Conservation (phyloP, 2,888 invertebrate genomes). For the Diarsia mendica region DNA sequence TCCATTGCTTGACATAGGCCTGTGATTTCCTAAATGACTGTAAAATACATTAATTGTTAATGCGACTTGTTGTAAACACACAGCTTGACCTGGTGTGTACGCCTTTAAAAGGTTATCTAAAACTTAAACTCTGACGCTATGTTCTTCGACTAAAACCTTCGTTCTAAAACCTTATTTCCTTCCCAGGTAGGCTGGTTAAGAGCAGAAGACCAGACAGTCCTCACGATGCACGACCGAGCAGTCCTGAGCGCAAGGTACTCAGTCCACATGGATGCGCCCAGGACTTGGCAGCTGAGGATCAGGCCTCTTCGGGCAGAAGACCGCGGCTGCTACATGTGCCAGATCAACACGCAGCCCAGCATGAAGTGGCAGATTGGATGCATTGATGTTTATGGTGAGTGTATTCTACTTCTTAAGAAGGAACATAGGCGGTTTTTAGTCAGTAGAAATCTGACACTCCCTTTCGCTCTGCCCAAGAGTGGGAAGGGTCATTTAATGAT, state of each 20-base stretch:
- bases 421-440: no score
- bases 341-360: slow-evolving; percentile 95
- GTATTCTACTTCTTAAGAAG: rapidly evolving
- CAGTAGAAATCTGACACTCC: no score
- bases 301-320: slow-evolving; percentile 95
- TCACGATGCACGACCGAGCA: slow-evolving; percentile 95
- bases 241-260: slow-evolving; percentile 96
- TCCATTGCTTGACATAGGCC: no score
- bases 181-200: slow-evolving; percentile 96
- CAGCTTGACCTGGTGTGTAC: no score
- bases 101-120: no score
- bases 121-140: not conserved
- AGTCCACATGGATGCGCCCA: slow-evolving; percentile 95
- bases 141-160: not conserved
- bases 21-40: no score
- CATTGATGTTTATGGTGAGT: slow-evolving; percentile 96
- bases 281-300: slow-evolving; percentile 96
- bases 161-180: not conserved
- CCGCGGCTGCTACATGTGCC: slow-evolving; percentile 97
- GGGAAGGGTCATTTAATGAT: no score
- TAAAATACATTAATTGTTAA: no score
- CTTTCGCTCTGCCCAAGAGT: no score
- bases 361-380: slow-evolving; percentile 97
- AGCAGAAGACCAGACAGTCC: slow-evolving; percentile 97
- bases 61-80: no score